phyloP scores from a whole-genome alignment of 2,797 vertebrate species.

The Mus spretus region DNA sequence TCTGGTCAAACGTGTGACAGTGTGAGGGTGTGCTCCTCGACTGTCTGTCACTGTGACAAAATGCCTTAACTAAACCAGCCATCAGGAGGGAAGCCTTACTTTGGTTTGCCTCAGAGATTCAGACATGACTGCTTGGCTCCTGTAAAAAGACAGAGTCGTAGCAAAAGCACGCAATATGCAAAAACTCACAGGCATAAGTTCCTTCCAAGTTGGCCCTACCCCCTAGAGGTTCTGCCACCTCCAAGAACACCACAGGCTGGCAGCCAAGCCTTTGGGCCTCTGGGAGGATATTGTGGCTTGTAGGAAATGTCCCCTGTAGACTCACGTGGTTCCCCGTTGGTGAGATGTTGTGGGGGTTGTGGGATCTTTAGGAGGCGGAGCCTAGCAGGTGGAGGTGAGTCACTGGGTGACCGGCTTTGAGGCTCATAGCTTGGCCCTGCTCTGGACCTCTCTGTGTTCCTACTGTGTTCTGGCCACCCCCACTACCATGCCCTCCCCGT shows the following conservation, averaged over 20 bases:
- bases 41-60: neutral
- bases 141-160: too few species aligned
- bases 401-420: neutral
- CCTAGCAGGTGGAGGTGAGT: neutral
- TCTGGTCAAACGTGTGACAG: neutral
- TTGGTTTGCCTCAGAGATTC: neutral
- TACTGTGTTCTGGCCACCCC: neutral
- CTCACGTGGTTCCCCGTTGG: neutral
- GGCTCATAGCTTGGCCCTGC: neutral
- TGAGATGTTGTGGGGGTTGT: too few species aligned
- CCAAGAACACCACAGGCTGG: neutral
- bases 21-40: neutral
- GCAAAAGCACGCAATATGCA: neutral
- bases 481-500: neutral
- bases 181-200: neutral
- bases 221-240: neutral
- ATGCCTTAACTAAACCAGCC: too few species aligned
- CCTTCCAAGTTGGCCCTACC: neutral
- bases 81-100: neutral
- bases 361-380: neutral
- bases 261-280: neutral
- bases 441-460: neutral
- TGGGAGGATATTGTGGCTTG: neutral
- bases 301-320: neutral
- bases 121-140: neutral